A percentile compares a stretch with the other conserved stretches of the same genome.
Conservation (phyloP, 2,888 invertebrate genomes). For the Uloborus plumipes region DNA sequence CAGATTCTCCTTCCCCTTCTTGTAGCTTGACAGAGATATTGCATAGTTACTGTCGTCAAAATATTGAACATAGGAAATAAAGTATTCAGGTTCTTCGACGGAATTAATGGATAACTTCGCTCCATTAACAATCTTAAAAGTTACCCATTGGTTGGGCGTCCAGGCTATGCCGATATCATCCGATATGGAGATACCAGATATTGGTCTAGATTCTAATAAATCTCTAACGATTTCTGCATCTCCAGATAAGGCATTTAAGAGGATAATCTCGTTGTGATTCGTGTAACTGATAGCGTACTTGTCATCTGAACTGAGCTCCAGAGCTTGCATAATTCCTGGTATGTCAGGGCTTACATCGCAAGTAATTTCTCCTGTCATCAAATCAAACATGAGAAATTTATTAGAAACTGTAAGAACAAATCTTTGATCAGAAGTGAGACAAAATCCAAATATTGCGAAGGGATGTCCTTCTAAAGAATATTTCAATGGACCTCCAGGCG, state of each 20-base stretch:
- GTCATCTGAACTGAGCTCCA: conserved; percentile 93
- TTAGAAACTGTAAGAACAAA: conserved; percentile 97
- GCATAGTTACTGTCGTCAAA: conserved; percentile 28
- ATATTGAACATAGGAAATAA: conserved; percentile 50
- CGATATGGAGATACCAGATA: conserved; percentile 78
- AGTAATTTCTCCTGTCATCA: conserved; percentile 94
- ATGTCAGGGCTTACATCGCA: conserved; percentile 88
- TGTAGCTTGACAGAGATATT: conserved; percentile 29
- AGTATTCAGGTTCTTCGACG: conserved; percentile 36
- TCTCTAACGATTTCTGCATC: conserved; percentile 86
- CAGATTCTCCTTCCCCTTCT: conserved; percentile 44
- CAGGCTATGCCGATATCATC: conserved; percentile 83
- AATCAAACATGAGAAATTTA: conserved; percentile 95
- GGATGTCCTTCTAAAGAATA: conserved; percentile 98
- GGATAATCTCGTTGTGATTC: conserved; percentile 93
- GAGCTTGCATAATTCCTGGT: conserved; percentile 95
- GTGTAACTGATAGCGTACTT: conserved; percentile 96
- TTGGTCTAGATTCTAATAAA: conserved; percentile 74
- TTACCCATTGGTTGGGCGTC: conserved; percentile 81
- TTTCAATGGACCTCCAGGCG: conserved; percentile 98
- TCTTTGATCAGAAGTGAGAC: conserved; percentile 88
- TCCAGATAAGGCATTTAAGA: conserved; percentile 93
- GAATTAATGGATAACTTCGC: conserved; percentile 32
- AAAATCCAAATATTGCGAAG: conserved; percentile 95
- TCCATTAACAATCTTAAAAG: conserved; percentile 75